Evolutionary conservation across 2,113 vertebrate genomes (phyloP), one percentile per base, ranked within the genome.

Genomic region (Phyllopteryx taeniolatus): DNA sequence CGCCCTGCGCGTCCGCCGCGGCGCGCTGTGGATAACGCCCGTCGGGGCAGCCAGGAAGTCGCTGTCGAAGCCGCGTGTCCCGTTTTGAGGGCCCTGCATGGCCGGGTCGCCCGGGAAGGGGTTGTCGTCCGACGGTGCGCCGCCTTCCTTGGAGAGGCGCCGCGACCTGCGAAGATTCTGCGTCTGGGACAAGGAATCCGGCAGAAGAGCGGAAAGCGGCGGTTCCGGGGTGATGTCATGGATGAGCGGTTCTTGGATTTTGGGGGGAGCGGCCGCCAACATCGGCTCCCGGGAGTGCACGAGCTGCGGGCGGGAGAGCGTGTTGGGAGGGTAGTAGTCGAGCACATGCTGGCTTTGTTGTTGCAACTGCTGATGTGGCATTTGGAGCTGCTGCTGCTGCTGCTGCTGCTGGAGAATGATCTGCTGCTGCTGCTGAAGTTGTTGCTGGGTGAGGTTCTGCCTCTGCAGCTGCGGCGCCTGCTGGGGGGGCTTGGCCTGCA

Each of bases 111-210:
- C 51, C 27, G 85, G 86, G 44, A 90, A 90, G 2, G 92, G 92
- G 79, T 91, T 47, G 79, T 90, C 91, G 43, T 93, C 92, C 0
- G 93, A 83, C 27, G 95, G 93, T 56, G 92, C 87, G 9, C 92
- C 92, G 0, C 95, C 95, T 85, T 99, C 97, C 91, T 96, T 98
- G 13, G 97, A 98, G 79, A 98, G 94, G 67, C 96, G 93, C 7
- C 95, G 93, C 15, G 96, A 98, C n/a, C 96, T 90, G 61, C 96
- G 94, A 8, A 94, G 95, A 66, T 95, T 94, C 60, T 85, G 88
- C 2, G 74, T 72, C 72, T 86, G 80, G 35, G 72, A 70, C 44
- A 54, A 69, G 5, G 64, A 35, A 15, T 83, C 79, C 0, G 82
- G 54, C 83, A 92, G 94, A 68, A 94, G 86, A 80, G 91, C 83